Evolutionary conservation across 2,797 vertebrate genomes (phyloP), one percentile per base, ranked within the genome.

Genomic region (Psittacula derbiana): DNA sequence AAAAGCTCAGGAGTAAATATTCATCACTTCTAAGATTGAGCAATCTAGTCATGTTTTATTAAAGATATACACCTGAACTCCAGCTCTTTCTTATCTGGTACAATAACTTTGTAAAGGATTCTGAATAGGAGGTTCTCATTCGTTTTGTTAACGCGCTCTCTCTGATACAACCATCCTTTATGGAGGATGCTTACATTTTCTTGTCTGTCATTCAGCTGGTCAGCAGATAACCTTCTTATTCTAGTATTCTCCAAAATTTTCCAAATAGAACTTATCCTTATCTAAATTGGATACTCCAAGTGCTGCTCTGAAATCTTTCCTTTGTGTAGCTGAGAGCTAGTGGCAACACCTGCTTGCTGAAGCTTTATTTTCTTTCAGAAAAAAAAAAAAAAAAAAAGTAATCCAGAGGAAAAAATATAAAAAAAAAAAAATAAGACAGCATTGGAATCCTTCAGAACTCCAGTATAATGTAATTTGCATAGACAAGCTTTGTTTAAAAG

Each of bases 221-320:
- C 90, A 92, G 70, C 67, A 96, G 93, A 95, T 92, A 97, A 90
- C 83, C 71, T 88, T 74, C 82, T 93, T 92, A 94, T 93, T 76
- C 90, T 47, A 82, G 18, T 28, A 64, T 90, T 92, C 71, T 93
- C 76, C 71, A 90, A 92, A 90, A 60, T 85, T 88, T 92, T 88
- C 60, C 44, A 40, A 61, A 74, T 71, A 88, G 41, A 93, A 80
- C 25, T 88, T 71, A 55, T 18, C 27, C 43, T 79, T 93, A 95
- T 90, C 94, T 96, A 94, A 95, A 93, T 67, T 86, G 87, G 69
- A 58, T 55, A 27, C 36, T 92, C 47, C 24, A 67, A 90, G 33
- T 47, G 38, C 73, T 90, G 19, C 61, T 95, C 89, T 91, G 70
- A 81, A 80, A 88, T 62, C 14, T 93, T 87, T 95, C 80, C 31